phyloP scores from a whole-genome alignment of 64 coral and sea anemone genomes.

The Stylophora pistillata region DNA sequence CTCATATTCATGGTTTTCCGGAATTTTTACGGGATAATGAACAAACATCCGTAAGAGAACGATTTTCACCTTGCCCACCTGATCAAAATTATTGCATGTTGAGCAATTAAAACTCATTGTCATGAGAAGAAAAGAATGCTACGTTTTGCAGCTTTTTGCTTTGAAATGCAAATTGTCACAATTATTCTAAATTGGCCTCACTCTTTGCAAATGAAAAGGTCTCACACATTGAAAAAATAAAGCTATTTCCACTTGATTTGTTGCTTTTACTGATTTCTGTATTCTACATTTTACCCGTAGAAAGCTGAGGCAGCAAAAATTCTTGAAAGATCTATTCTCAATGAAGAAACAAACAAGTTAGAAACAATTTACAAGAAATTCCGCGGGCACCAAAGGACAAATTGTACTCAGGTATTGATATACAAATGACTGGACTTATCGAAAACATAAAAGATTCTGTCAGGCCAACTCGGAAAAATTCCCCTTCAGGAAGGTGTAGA shows the following conservation, averaged over 20 bases:
- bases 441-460: slow-evolving; percentile 6
- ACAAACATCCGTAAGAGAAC: neutral
- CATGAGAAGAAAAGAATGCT: slow-evolving; percentile 10
- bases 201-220: slow-evolving; percentile 6
- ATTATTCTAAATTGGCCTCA: neutral
- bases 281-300: neutral
- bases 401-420: neutral
- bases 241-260: neutral
- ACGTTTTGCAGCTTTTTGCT: neutral
- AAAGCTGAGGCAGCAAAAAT: neutral
- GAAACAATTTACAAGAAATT: neutral
- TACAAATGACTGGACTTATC: neutral
- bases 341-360: neutral
- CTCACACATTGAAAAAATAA: neutral
- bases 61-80: slow-evolving; percentile 2
- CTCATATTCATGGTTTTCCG: neutral
- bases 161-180: slow-evolving; percentile 44
- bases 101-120: slow-evolving; percentile 16
- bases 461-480: neutral
- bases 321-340: neutral
- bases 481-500: neutral
- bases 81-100: neutral
- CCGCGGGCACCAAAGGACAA: neutral
- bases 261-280: neutral
- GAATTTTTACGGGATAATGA: neutral